Base-by-base conservation (phyloP, 2,113 vertebrate species). In the Toxotes jaculatrix region DNA sequence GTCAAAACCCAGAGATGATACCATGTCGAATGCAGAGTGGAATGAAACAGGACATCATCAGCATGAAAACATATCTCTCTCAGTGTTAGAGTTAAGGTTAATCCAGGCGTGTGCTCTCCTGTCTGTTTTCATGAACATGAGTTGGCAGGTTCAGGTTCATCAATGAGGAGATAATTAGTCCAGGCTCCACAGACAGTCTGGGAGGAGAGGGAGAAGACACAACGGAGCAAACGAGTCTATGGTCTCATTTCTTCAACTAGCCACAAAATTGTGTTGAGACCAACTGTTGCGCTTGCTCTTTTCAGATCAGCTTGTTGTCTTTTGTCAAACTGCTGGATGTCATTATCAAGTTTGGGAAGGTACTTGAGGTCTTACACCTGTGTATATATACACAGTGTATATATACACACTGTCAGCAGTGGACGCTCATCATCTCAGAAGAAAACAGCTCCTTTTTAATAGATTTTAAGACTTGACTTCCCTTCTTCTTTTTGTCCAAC, bases 151-250 rank as follows among this genome's bases (percentile, higher is more conserved):
- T 71, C 75, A 89, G 83, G 23, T 88, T 88, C 82, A 83, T 68
- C 74, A 56, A 42, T 66, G 87, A 74, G 32, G 43, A 83, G 75
- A 79, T 92, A 82, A 93, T 93, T 89, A 86, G 55, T 55, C 14
- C 13, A 4, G 40, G 62, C 60, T 78, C 79, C 9, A 7, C 38
- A 45, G 49, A 74, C 51, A 61, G 31, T 79, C 73, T 47, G 21
- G 40, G 40, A 67, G 61, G 23, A 68, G 36, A 81, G 9, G 45
- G 4, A 49, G 40, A 66, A 21, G 71, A 74, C 57, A 53, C 85
- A 63, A 21, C 3, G 14, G 49, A 43, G 49, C 21, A 85, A 75
- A 79, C n/a, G 9, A 73, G 23, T 45, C 38, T 11, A 4, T 61
- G 45, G 74, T 70, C 32, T 74, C 0, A 76, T 88, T 87, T 85